Conservation (phyloP, 1,140 invertebrate species). For the Drosophila punjabiensis region DNA sequence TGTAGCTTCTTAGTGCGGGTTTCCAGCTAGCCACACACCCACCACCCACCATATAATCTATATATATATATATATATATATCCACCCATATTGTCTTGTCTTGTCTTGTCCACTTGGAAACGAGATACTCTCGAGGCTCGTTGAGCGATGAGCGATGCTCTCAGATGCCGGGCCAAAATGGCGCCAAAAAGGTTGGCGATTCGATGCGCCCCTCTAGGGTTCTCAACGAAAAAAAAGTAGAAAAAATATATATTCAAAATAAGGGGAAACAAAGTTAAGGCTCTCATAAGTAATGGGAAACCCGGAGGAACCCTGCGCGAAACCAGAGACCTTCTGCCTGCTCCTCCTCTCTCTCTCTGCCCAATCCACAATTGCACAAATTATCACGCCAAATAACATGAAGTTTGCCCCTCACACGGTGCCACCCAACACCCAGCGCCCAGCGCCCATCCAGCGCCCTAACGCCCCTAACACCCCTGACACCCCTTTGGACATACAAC, state of each 20-base stretch:
- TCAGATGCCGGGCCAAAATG: conserved; percentile 49
- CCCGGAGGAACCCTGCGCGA: conserved; percentile 3
- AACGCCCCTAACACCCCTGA: conserved; percentile 9
- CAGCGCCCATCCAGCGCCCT: conserved; percentile 5
- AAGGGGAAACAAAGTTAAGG: conserved; percentile 1
- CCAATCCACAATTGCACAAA: conserved; percentile 83
- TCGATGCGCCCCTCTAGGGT: conserved; percentile 46
- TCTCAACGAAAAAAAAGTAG: not conserved
- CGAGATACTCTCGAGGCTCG: conserved; percentile 18
- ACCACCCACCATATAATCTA: conserved; percentile 1
- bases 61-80: not conserved
- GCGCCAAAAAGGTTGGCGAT: conserved; percentile 53
- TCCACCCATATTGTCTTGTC: not conserved
- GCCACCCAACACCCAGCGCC: conserved; percentile 22
- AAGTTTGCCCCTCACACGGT: conserved; percentile 56
- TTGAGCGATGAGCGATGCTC: conserved; percentile 5
- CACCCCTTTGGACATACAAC: conserved; percentile 67
- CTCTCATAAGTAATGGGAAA: conserved; percentile 33
- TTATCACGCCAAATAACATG: conserved; percentile 83
- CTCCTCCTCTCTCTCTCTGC: not conserved
- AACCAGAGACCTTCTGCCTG: conserved; percentile 11
- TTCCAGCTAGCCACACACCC: conserved; percentile 17
- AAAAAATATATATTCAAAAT: not conserved
- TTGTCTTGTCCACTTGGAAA: conserved; percentile 9
- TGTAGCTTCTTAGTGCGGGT: conserved; percentile 49